Evolutionary conservation across 1,140 invertebrate genomes (phyloP).

Genomic region (Drosophila subobscura): DNA sequence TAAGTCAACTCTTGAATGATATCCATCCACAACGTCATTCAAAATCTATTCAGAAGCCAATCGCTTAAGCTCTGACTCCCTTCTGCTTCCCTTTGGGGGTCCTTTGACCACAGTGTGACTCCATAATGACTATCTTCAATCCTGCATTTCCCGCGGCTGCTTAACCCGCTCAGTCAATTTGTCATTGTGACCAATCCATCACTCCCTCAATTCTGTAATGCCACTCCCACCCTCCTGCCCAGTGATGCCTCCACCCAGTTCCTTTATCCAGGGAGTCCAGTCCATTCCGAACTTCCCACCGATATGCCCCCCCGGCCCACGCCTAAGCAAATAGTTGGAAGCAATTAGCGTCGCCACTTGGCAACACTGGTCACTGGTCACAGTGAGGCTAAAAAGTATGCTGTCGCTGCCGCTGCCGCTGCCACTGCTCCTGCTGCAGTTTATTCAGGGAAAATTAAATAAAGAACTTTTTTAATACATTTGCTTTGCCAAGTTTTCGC

Average conservation of each 20-base stretch:
- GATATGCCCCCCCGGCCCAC: too few species aligned
- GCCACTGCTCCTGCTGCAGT: conserved; percentile 27
- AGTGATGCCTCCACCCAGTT: conserved; percentile 9
- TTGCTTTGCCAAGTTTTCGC: conserved; percentile 48
- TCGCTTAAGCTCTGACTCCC: too few species aligned
- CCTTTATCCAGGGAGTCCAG: conserved; percentile 2
- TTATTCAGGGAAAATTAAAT: conserved; percentile 74
- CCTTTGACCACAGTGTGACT: conserved; percentile 9
- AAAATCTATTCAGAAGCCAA: too few species aligned
- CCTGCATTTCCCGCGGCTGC: conserved; percentile 23
- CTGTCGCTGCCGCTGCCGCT: conserved; percentile 3
- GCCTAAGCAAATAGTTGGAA: conserved; percentile 55
- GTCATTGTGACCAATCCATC: conserved; percentile 30
- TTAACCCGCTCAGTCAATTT: conserved; percentile 39
- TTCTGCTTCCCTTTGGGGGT: background rate
- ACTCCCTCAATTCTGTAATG: conserved; percentile 12
- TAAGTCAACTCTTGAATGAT: too few species aligned
- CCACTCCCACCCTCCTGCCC: background rate
- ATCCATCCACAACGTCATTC: too few species aligned
- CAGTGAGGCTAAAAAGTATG: conserved; percentile 42
- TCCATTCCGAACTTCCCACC: too few species aligned
- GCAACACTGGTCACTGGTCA: conserved; percentile 12
- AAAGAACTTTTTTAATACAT: conserved; percentile 78
- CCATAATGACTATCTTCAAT: conserved; percentile 13
- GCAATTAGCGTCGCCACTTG: conserved; percentile 56